Evolutionary conservation across 2,113 vertebrate species (phyloP).

Genomic region (Heterocephalus glaber): DNA sequence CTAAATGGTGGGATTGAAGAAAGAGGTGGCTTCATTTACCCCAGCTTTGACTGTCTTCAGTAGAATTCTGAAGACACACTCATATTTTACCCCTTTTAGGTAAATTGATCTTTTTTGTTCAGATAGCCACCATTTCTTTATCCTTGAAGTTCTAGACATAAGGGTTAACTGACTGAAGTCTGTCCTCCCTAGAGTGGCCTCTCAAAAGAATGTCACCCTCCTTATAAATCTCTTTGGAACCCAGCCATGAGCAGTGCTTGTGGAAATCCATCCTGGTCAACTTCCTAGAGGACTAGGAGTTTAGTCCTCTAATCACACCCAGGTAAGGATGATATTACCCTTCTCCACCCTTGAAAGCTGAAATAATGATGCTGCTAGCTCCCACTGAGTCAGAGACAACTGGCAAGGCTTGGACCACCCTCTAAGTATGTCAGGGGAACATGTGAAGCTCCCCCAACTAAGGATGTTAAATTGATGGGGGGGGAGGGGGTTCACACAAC

Average conservation of each 20-base stretch:
- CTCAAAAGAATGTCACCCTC: not conserved
- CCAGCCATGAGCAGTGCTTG: not conserved
- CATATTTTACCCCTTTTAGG: not conserved
- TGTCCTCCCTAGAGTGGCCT: not conserved
- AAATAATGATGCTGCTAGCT: not conserved
- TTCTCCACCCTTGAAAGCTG: not conserved
- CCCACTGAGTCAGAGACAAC: not conserved
- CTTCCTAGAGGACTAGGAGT: not conserved
- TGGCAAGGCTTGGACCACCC: not conserved
- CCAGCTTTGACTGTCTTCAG: not conserved
- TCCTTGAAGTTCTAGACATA: not conserved
- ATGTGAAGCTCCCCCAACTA: not conserved
- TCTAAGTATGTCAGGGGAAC: not conserved
- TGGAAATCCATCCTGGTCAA: not conserved
- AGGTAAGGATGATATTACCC: not conserved
- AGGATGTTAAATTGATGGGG: not conserved
- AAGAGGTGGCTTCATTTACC: not conserved
- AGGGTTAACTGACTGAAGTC: not conserved
- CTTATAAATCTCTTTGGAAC: not conserved
- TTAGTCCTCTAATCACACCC: not conserved
- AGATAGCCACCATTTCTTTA: not conserved
- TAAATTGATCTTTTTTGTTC: conserved; percentile 20
- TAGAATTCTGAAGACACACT: not conserved
- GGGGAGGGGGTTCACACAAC: too few species aligned
- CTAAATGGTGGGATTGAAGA: not conserved